A percentile compares a stretch with the other conserved stretches of the same genome.
These are phyloP conservation scores for Oenanthe oenanthe DNA, from an alignment of 2,113 vertebrate species.

Conservation along the genomic window DNA sequence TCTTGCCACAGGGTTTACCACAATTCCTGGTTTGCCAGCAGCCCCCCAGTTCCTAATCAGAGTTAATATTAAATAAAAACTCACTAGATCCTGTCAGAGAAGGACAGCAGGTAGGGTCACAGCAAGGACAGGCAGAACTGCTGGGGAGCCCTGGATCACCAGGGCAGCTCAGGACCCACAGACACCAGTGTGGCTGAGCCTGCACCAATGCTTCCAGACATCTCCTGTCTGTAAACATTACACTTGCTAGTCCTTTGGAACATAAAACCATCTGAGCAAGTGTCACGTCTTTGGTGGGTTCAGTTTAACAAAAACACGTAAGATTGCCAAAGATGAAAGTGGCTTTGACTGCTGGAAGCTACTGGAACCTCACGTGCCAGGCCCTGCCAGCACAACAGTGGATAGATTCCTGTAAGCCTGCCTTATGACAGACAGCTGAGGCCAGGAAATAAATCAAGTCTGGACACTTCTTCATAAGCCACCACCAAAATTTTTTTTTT, in stretches of 20 bases:
- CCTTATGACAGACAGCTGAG: background rate
- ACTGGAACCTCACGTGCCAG: background rate
- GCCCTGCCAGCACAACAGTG: background rate
- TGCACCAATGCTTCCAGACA: background rate
- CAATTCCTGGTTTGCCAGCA: background rate
- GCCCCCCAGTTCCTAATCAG: background rate
- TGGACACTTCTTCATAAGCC: background rate
- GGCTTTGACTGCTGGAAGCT: background rate
- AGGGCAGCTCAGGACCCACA: background rate
- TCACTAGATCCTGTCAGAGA: background rate
- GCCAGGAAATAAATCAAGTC: conserved; percentile 1
- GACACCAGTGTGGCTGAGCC: background rate
- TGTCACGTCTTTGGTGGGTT: background rate
- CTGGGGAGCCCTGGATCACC: background rate
- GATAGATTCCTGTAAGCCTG: conserved; percentile 18
- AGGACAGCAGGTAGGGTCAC: background rate
- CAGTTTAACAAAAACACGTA: background rate
- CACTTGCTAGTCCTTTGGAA: background rate
- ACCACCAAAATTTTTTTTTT: background rate
- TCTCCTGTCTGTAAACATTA: background rate
- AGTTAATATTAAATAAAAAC: background rate
- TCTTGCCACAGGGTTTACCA: background rate
- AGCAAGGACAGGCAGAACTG: background rate
- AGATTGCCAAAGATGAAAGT: background rate
- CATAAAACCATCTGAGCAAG: background rate